These are phyloP conservation scores for Axis porcinus DNA, from an alignment of 2,113 vertebrate genomes.

Conservation along the genomic window DNA sequence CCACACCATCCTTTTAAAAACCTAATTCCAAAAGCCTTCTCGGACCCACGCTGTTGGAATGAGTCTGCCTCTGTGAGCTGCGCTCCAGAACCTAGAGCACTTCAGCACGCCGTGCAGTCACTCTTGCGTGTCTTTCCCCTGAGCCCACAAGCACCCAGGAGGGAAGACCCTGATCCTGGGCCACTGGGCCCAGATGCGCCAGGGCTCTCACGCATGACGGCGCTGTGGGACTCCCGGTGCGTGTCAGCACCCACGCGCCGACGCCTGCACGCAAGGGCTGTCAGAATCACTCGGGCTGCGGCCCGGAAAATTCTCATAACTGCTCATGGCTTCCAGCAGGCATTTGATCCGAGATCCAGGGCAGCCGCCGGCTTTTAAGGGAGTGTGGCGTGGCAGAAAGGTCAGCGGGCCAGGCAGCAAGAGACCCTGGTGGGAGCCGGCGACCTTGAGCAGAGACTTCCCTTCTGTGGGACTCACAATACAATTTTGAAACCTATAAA, in stretches of 20 bases:
- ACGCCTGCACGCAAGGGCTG: rapidly evolving
- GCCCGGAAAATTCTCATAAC: background rate
- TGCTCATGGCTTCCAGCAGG: background rate
- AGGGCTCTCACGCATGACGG: background rate
- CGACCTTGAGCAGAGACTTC: constrained; percentile 17
- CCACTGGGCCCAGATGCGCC: rapidly evolving
- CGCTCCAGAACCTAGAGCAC: background rate
- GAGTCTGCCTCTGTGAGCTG: background rate
- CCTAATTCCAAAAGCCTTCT: background rate
- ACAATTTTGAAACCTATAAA: constrained; percentile 36
- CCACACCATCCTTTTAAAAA: background rate
- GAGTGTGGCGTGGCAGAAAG: background rate
- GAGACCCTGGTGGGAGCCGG: background rate
- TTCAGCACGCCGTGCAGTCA: rapidly evolving
- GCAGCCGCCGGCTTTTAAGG: background rate
- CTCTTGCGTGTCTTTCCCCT: background rate
- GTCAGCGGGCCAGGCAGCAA: background rate
- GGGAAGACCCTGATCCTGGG: background rate
- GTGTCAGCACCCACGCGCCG: rapidly evolving
- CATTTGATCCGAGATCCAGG: background rate
- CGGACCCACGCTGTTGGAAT: background rate
- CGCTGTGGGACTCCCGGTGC: rapidly evolving
- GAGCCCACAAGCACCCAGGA: rapidly evolving
- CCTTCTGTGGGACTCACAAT: background rate
- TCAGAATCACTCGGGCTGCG: rapidly evolving